Evolutionary conservation across 2,888 invertebrate genomes (phyloP), one percentile per base, ranked within the genome.

Genomic region (Lasioglossum vierecki): DNA sequence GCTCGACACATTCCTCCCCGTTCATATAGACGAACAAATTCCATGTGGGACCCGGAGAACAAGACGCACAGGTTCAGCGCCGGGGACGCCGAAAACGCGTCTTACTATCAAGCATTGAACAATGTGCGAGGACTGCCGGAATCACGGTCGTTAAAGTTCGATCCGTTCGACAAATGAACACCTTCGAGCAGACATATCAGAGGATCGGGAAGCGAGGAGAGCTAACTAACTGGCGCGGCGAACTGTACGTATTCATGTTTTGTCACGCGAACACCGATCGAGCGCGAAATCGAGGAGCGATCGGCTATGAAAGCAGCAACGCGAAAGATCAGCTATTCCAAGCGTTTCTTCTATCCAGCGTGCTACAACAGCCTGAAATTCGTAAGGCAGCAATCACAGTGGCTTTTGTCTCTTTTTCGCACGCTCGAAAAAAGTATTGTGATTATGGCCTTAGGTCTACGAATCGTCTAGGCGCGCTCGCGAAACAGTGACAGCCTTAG

Each of bases 11-110:
- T 89, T 84, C 85, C 91, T 35, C 84, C 91, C 26, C 88, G 90
- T 79, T 84, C 86, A 8, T 92, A 88, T 80, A 89, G 86, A 72
- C 90, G 91, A n/a, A 88, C 93, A 15, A 89, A 87, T 71, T 90
- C 89, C 83, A 75, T 90, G 11, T 92, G 94, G 94, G 91, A 92
- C 81, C 89, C 92, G 39, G 91, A 92, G 53, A 93, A 93, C 80
- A 94, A 93, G 86, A 91, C 93, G 85, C 97, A 96, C 93, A 95
- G 97, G 86, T 97, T 97, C 94, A 97, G 97, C 66, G 96, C 97
- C 15, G 97, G 97, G 82, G 97, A 97, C 93, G 96, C 97, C 41
- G 96, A 96, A 91, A 96, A 96, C 87, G 96, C 96, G 79, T 95
- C 96, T 86, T 93, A 96, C 84, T 95, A 97, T 83, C 92, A 92